These are phyloP conservation scores for Drosophila ochracea DNA, from an alignment of 2,888 invertebrate genomes.

Conservation along the genomic window DNA sequence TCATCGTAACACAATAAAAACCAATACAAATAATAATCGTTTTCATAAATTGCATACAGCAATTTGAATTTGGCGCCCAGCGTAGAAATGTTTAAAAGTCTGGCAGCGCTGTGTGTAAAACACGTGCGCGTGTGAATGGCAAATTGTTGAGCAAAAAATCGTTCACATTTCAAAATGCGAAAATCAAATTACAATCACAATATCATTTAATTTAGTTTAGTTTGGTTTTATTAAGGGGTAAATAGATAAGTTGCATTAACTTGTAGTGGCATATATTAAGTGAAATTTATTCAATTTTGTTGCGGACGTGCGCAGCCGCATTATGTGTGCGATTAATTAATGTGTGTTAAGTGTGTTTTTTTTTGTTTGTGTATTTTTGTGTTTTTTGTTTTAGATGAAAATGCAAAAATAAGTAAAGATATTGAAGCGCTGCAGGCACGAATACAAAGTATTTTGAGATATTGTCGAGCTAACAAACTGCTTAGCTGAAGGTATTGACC, in stretches of 20 bases:
- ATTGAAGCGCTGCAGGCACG: conserved; percentile 44
- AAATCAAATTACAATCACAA: not conserved
- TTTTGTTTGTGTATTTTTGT: conserved; percentile 22
- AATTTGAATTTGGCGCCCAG: conserved; percentile 27
- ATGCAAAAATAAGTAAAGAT: conserved; percentile 54
- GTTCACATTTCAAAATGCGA: not conserved
- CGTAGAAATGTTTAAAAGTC: not conserved
- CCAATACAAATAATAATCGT: not conserved
- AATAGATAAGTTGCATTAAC: conserved; percentile 52
- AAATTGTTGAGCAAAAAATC: not conserved
- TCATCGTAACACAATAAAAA: not conserved
- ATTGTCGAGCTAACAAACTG: conserved; percentile 13
- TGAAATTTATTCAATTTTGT: conserved; percentile 71
- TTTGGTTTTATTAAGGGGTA: conserved; percentile 54
- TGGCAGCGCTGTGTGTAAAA: conserved; percentile 27
- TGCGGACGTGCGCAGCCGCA: conserved; percentile 46
- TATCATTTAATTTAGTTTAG: not conserved
- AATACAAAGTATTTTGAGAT: conserved; percentile 27
- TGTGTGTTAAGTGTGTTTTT: conserved; percentile 28
- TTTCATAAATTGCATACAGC: too few relatives aligned
- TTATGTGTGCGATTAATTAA: conserved; percentile 42
- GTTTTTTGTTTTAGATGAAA: conserved; percentile 52
- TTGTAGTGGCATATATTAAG: conserved; percentile 57
- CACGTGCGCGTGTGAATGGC: conserved; percentile 20
- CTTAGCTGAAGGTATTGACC: conserved; percentile 82